phyloP scores from a whole-genome alignment of 2,797 vertebrate species.

The Malurus splendens region DNA sequence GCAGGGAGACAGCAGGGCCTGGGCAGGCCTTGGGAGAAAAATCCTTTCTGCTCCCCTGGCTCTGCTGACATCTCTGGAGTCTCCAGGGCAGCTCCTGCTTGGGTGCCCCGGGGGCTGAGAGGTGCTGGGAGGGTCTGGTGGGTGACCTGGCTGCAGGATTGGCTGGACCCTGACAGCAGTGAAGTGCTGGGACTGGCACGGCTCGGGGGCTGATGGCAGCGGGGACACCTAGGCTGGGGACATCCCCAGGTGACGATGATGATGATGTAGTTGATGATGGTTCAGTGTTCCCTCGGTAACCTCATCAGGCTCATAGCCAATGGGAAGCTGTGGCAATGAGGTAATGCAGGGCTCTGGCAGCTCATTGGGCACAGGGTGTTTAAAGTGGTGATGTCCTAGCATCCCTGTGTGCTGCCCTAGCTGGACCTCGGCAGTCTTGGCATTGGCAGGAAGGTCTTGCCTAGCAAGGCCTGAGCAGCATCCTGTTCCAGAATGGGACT shows the following conservation, averaged over 20 bases:
- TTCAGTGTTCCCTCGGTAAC: slow-evolving; percentile 2
- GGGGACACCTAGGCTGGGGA: neutral
- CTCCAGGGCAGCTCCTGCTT: neutral
- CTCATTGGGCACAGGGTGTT: slow-evolving; percentile 5
- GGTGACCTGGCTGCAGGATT: neutral
- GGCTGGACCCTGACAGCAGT: neutral
- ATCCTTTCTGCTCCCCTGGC: neutral
- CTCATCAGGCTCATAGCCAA: neutral
- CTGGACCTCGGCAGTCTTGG: neutral
- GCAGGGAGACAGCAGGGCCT: neutral
- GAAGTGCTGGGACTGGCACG: rapidly evolving
- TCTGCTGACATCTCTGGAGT: neutral
- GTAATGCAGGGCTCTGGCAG: neutral
- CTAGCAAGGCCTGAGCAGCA: neutral
- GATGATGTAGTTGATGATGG: neutral
- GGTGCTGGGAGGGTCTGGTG: neutral
- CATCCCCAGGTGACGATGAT: neutral
- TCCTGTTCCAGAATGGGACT: neutral
- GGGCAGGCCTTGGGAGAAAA: neutral
- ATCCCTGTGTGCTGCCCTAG: neutral
- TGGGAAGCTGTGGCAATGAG: slow-evolving; percentile 1
- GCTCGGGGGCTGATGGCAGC: neutral
- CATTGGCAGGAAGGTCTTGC: neutral
- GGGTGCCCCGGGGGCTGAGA: rapidly evolving
- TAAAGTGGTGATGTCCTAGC: neutral